These are phyloP conservation scores for Mormyrus proboscirostris DNA, from an alignment of 2,797 vertebrate species.

Conservation along the genomic window DNA sequence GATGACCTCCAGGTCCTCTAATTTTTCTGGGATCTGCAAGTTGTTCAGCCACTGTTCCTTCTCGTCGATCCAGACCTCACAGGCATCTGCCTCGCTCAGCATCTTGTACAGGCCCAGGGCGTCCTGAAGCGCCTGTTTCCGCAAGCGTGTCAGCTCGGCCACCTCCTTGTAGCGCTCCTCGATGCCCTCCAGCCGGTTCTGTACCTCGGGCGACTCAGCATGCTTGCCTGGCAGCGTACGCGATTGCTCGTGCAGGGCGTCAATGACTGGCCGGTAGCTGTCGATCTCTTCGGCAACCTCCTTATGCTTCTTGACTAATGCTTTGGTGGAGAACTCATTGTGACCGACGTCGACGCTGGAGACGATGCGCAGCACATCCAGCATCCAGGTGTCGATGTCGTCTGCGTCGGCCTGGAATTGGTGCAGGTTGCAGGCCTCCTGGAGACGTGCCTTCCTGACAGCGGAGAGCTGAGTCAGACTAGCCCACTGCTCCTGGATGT, in stretches of 20 bases:
- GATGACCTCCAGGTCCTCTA: constrained; percentile 80
- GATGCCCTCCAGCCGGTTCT: constrained; percentile 75
- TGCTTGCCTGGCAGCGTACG: constrained; percentile 68
- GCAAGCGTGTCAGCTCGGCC: constrained; percentile 79
- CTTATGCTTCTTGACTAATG: constrained; percentile 95
- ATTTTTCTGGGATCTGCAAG: constrained; percentile 79
- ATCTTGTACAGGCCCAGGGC: constrained; percentile 90
- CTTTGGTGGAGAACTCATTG: constrained; percentile 91
- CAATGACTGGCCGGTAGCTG: constrained; percentile 83
- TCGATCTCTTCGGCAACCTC: constrained; percentile 87
- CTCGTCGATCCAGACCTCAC: constrained; percentile 91
- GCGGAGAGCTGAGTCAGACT: constrained; percentile 81
- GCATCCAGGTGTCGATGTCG: constrained; percentile 90
- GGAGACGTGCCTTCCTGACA: constrained; percentile 78
- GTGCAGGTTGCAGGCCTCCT: constrained; percentile 84
- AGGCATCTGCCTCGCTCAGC: constrained; percentile 86
- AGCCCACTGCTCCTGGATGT: constrained; percentile 87
- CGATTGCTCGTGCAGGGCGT: constrained; percentile 83
- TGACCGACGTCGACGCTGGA: constrained; percentile 92
- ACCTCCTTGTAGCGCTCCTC: constrained; percentile 94
- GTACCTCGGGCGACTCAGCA: constrained; percentile 55
- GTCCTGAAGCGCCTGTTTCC: constrained; percentile 92
- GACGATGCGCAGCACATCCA: constrained; percentile 89
- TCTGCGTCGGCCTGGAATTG: constrained; percentile 94
- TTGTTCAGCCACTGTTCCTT: constrained; percentile 95